Base-by-base conservation (phyloP, 1,140 invertebrate species). In the Eupeodes corollae region DNA sequence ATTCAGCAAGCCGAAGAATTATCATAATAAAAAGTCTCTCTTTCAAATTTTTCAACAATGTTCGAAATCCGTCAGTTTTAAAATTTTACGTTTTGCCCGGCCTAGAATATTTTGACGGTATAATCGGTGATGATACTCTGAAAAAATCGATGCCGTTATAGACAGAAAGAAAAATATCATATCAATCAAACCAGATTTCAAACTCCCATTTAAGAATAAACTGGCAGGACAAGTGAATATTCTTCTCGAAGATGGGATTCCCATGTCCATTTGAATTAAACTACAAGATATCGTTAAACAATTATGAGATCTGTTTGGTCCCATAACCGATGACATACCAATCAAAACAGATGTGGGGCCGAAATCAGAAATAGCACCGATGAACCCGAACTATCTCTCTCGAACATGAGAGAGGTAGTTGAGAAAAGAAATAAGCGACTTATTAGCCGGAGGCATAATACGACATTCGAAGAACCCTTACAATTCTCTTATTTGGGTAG, bases 391-490 rank as follows among this genome's bases (percentile, higher is more conserved):
- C 51, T 43, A 10, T 53, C 48, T n/a, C 55, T 51, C 15, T 47
- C 50, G 39, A 2, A 33, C 0, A 11, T 53, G 1, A 58, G 52
- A 53, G 30, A 44, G 1, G 35, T 53, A 35, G 33, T 54, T 6
- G 45, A 52, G 13, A 46, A 32, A 16, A n/a, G 48, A 56, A 35
- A 35, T 54, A 5, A 13, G 48, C 35, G 16, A 53, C 43, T 31
- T 54, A 11, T 40, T 58, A 35, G 31, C 50, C 6, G 46, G 48
- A 42, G 50, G 49, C 13, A 53, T 56, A 35, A 58, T 54, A 10
- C 31, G 44, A 38, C 53, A 49, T 8, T 52, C 50, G 1, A 32
- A 50, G 26, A 54, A 46, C 8, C 48, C 55, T 3, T 52, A 54
- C 21, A 56, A n/a, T n/a, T n/a, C n/a, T n/a, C n/a, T n/a, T n/a